Evolutionary conservation across 2,888 invertebrate genomes (phyloP).

Genomic region (Acholoe squamosa): DNA sequence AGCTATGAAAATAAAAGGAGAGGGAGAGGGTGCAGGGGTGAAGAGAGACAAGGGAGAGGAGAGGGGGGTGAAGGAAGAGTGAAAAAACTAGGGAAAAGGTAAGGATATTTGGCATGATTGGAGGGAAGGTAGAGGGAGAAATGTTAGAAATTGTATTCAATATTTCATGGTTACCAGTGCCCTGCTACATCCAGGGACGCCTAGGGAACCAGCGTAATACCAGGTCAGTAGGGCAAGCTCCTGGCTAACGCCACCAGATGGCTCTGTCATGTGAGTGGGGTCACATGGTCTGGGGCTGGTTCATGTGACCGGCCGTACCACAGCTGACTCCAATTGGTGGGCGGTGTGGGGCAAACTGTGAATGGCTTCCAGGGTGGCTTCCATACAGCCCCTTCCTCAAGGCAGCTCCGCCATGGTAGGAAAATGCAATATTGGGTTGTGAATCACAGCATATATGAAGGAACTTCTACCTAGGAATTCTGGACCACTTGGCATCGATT

Average conservation of each 20-base stretch:
- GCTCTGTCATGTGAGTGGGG: slow-evolving; percentile 15
- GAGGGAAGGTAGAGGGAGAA: neutral
- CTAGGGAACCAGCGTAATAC: neutral
- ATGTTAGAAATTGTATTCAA: no score
- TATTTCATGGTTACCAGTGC: neutral
- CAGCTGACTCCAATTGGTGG: neutral
- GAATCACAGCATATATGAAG: no score
- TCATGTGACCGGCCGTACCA: neutral
- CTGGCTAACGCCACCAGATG: neutral
- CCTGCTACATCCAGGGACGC: neutral
- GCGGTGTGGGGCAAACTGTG: neutral
- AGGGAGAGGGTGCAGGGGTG: no score
- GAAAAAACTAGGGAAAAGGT: neutral
- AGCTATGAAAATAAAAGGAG: no score
- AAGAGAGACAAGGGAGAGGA: neutral
- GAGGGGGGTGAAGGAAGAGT: neutral
- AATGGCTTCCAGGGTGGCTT: neutral
- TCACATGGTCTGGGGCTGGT: neutral
- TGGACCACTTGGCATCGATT: no score
- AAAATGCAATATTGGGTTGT: no score
- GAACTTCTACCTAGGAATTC: no score
- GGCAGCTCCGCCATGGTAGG: no score
- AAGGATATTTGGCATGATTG: neutral
- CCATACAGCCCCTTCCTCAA: no score
- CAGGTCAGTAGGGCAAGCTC: neutral